These are phyloP conservation scores for Nesidiocoris tenuis DNA, from an alignment of 2,888 invertebrate species.

Conservation along the genomic window DNA sequence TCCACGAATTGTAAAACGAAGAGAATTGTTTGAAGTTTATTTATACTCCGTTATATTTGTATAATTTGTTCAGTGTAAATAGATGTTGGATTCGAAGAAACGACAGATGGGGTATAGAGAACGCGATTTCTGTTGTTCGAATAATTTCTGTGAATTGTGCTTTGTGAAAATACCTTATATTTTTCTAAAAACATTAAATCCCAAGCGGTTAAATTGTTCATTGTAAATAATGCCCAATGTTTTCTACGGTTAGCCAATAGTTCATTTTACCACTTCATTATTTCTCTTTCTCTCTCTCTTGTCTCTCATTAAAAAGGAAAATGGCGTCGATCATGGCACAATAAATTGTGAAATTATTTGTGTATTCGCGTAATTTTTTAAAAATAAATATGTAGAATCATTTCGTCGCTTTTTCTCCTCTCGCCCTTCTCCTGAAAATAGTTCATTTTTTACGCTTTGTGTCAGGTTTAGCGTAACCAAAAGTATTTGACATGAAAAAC, in stretches of 20 bases:
- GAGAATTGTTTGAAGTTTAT: neutral
- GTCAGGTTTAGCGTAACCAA: too few relatives aligned
- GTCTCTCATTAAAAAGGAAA: neutral
- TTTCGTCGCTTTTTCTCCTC: too few relatives aligned
- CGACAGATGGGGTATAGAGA: neutral
- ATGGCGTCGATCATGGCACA: neutral
- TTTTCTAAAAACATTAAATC: slow-evolving; percentile 37
- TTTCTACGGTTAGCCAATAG: slow-evolving; percentile 15
- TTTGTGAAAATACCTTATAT: slow-evolving; percentile 38
- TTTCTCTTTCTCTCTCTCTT: neutral
- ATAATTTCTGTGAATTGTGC: slow-evolving; percentile 5
- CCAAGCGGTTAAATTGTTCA: slow-evolving; percentile 14
- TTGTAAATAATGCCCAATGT: slow-evolving; percentile 34
- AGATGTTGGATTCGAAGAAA: neutral
- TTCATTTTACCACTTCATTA: neutral
- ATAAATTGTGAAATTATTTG: neutral
- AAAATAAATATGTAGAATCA: neutral
- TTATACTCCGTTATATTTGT: neutral
- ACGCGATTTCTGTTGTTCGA: neutral
- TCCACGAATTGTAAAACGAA: neutral
- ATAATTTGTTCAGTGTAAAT: neutral
- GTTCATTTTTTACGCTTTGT: too few relatives aligned
- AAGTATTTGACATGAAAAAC: too few relatives aligned
- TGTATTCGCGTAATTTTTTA: neutral
- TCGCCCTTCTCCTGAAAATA: too few relatives aligned